Evolutionary conservation across 2,888 invertebrate genomes (phyloP).

Genomic region (Tribolium freemani): DNA sequence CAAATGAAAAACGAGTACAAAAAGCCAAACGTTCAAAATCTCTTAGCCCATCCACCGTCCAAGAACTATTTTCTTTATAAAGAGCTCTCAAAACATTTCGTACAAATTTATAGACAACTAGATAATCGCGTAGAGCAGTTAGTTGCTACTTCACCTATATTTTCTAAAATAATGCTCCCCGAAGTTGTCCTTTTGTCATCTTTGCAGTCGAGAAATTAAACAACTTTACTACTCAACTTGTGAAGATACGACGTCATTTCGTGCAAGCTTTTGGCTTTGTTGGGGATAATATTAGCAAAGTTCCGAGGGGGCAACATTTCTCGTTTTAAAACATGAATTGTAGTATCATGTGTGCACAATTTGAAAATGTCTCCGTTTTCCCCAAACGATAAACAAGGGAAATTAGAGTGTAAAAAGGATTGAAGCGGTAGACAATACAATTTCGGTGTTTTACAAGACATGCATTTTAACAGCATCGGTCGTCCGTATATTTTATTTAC

Average conservation of each 20-base stretch:
- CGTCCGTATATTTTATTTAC: conserved; percentile 35
- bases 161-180: too few species aligned
- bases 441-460: conserved; percentile 10
- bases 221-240: neutral
- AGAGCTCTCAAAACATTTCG: too few species aligned
- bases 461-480: conserved; percentile 10
- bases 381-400: conserved; percentile 23
- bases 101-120: too few species aligned
- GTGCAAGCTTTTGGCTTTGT: neutral
- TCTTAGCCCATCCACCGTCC: too few species aligned
- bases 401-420: conserved; percentile 16
- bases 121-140: too few species aligned
- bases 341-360: conserved; percentile 8
- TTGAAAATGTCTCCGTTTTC: neutral
- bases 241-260: neutral
- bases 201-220: conserved; percentile 1
- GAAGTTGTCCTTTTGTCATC: neutral
- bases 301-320: neutral
- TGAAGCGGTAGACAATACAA: conserved; percentile 7
- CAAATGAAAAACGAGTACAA: neutral
- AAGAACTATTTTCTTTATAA: too few species aligned
- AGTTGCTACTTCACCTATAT: too few species aligned
- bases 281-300: neutral
- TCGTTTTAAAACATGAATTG: conserved; percentile 8
- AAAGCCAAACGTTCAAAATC: too few species aligned